Base-by-base conservation (phyloP, 2,113 vertebrate genomes). In the Mola mola region DNA sequence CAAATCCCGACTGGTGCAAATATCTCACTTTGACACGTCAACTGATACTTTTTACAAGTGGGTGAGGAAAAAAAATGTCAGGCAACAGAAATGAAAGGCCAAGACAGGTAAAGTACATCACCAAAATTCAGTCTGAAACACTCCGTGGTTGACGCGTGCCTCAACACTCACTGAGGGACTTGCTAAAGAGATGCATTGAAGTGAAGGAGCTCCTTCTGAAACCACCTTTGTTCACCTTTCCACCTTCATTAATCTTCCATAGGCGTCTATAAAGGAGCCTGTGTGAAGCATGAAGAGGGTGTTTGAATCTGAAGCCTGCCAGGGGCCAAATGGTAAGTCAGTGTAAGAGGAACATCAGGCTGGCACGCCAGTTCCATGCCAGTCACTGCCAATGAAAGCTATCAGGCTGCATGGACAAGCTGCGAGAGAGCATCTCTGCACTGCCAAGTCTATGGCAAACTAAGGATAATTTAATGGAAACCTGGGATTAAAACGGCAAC, bases 361-460 rank as follows among this genome's bases (percentile, higher is more conserved):
- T 87, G 75, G 80, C 80, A 73, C 22, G 6, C 2, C 6, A 8
- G 40, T 16, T 56, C 56, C 24, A n/a, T 77, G 80, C 78, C 82
- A 76, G 68, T 37, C 37, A 22, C 50, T 82, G 86, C 80, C 84
- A 89, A 78, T 47, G 75, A 56, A 88, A 88, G 78, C 87, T 83
- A 78, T 84, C 58, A 17, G 69, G 41, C 49, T 42, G n/a, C 56
- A 71, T 37, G 53, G 77, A 81, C 74, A 43, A 71, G 63, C 50
- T 56, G 33, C 55, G 50, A 70, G 79, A 82, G 36, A 72, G 60
- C 4, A 28, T 25, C 51, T 55, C 50, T 29, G 8, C 7, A 25
- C 70, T 76, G 81, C 81, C 81, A 86, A 84, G 60, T 55, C 53
- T 59, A 67, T 11, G 20, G 77, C 73, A 56, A 82, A 64, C 52